A percentile compares a stretch with the other conserved stretches of the same genome.
Conservation (phyloP, 2,888 invertebrate species). For the Listrodromus nycthemerus region DNA sequence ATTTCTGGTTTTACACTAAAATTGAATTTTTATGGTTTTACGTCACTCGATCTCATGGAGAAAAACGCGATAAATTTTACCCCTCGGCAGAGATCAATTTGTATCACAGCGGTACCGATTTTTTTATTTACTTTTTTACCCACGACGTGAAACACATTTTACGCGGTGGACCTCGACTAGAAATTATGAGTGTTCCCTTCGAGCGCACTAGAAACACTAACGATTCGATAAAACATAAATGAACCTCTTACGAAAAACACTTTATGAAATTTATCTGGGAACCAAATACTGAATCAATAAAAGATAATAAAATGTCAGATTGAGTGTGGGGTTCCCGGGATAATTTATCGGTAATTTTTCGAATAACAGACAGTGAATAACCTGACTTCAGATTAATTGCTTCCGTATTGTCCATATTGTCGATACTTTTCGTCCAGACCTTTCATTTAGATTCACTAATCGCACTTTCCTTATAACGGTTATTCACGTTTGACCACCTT, state of each 20-base stretch:
- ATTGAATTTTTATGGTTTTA: neutral
- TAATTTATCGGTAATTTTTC: too few relatives aligned
- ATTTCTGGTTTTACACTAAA: neutral
- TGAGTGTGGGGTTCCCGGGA: too few relatives aligned
- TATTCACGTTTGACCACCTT: neutral
- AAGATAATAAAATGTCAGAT: too few relatives aligned
- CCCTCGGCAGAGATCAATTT: neutral
- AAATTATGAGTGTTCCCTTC: too few relatives aligned
- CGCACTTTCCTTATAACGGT: too few relatives aligned
- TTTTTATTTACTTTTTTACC: neutral
- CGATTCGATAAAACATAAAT: neutral
- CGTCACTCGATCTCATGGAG: neutral
- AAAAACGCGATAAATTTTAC: neutral
- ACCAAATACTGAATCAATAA: too few relatives aligned
- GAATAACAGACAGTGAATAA: too few relatives aligned
- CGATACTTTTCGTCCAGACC: too few relatives aligned
- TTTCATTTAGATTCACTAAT: too few relatives aligned
- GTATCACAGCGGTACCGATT: neutral
- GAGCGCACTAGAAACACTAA: too few relatives aligned
- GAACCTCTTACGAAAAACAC: neutral
- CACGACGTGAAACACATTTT: slow-evolving; percentile 2
- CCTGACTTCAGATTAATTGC: too few relatives aligned
- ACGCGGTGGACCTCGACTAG: neutral
- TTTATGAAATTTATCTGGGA: neutral
- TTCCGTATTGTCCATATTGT: too few relatives aligned